Evolutionary conservation across 1,140 invertebrate genomes (phyloP), one percentile per base, ranked within the genome.

Genomic region (Temnothorax nylanderi): DNA sequence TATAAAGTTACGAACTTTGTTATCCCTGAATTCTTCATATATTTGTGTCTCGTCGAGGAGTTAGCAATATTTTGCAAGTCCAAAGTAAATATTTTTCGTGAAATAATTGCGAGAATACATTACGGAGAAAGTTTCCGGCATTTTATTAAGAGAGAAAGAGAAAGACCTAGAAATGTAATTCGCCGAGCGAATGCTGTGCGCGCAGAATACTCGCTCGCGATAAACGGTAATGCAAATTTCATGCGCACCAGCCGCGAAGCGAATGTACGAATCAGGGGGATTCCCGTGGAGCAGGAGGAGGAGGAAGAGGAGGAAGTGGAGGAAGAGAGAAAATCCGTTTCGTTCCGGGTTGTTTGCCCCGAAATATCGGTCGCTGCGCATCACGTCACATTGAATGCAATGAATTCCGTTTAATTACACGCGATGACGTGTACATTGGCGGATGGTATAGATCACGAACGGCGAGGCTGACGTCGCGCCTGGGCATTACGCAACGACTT

Each of bases 391-490:
- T 49, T n/a, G 37, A 11, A 60, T 71, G 18, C 16, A 81, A 72
- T 69, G 51, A 72, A 89, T 90, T 87, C 71, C 88, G 86, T 82
- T 89, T 87, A 90, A 90, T 90, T 82, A 65, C 84, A 54, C 56
- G 88, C 76, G 76, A 89, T 82, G 84, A 82, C 76, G 76, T 78
- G 65, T 32, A 62, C 21, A n/a, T 51, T 47, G 67, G 75, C 86
- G 84, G 64, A 75, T 80, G 72, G 51, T 49, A 56, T 10, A 74
- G 71, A 71, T 81, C 81, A 62, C 78, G 26, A 8, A 6, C 34
- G 84, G 54, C 75, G 76, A 16, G 21, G 67, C 21, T 56, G 41
- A 74, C 49, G 74, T 65, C 71, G 32, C 49, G 44, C 16, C 60
- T 84, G 84, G 56, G 64, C 32, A 21, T 90, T 90, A 82, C 76